A percentile compares a stretch with the other conserved stretches of the same genome.
These are phyloP conservation scores for Babyrousa celebensis DNA, from an alignment of 2,797 vertebrate genomes.

Conservation along the genomic window DNA sequence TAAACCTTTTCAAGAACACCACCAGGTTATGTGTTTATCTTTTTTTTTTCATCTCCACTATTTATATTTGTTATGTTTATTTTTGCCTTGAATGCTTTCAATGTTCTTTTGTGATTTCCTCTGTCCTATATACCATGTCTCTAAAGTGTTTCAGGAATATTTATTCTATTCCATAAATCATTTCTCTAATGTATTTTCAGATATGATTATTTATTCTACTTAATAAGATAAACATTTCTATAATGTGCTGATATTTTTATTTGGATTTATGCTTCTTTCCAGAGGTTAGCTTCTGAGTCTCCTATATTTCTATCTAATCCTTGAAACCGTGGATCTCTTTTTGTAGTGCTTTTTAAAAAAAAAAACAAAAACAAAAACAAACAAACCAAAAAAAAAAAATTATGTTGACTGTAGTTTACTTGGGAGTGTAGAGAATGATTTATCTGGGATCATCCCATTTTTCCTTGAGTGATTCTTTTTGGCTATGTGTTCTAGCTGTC, in stretches of 20 bases:
- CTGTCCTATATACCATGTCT: not conserved
- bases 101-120: constrained; percentile 17
- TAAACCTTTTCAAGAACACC: not conserved
- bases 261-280: not conserved
- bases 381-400: not conserved
- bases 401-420: not conserved
- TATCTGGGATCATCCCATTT: not conserved
- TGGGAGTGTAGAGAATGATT: not conserved
- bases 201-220: not conserved
- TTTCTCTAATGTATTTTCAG: constrained; percentile 14
- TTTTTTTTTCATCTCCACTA: not conserved
- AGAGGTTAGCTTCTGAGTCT: not conserved
- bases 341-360: not conserved
- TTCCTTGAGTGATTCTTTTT: not conserved
- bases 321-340: not conserved
- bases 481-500: not conserved
- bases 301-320: not conserved
- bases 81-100: constrained; percentile 19
- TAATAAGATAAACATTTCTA: constrained; percentile 2
- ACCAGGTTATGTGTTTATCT: not conserved
- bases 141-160: not conserved
- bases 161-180: not conserved
- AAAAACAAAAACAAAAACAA: too few relatives aligned
- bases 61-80: not conserved
- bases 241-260: not conserved